A percentile compares a stretch with the other conserved stretches of the same genome.
Evolutionary conservation across 2,888 invertebrate species (phyloP).

Genomic region (Euspilapteryx auroguttella): DNA sequence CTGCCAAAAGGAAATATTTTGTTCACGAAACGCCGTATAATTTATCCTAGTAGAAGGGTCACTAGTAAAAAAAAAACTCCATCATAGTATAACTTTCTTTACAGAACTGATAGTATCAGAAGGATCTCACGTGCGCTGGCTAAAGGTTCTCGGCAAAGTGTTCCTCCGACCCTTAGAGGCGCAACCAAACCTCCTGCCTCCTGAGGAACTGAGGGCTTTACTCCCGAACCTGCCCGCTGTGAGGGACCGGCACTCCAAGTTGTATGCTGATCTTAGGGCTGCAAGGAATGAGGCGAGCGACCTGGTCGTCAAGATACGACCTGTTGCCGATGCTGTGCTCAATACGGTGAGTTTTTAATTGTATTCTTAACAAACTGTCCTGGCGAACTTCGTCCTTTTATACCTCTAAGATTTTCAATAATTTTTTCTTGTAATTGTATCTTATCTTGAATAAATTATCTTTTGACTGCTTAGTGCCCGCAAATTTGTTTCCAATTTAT

Average conservation of each 20-base stretch:
- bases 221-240: constrained; percentile 87
- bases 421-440: no score
- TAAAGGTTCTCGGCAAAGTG: constrained; percentile 81
- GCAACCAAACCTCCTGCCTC: constrained; percentile 66
- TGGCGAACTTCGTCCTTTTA: no score
- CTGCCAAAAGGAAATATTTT: no score
- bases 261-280: constrained; percentile 29
- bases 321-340: constrained; percentile 40
- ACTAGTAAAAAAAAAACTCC: no score
- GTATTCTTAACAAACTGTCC: no score
- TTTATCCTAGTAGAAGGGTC: no score
- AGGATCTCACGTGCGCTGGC: constrained; percentile 83
- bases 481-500: no score
- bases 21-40: no score
- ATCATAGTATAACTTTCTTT: no score
- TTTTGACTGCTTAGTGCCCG: no score
- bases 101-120: constrained; percentile 81
- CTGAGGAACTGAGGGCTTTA: constrained; percentile 74
- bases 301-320: constrained; percentile 27
- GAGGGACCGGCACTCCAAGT: constrained; percentile 44
- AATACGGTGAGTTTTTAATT: constrained; percentile 21
- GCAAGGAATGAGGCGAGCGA: constrained; percentile 16
- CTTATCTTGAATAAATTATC: no score
- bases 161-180: constrained; percentile 77
- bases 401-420: no score